phyloP scores from a whole-genome alignment of 2,888 invertebrate species.

The Epinotia brunnichana region DNA sequence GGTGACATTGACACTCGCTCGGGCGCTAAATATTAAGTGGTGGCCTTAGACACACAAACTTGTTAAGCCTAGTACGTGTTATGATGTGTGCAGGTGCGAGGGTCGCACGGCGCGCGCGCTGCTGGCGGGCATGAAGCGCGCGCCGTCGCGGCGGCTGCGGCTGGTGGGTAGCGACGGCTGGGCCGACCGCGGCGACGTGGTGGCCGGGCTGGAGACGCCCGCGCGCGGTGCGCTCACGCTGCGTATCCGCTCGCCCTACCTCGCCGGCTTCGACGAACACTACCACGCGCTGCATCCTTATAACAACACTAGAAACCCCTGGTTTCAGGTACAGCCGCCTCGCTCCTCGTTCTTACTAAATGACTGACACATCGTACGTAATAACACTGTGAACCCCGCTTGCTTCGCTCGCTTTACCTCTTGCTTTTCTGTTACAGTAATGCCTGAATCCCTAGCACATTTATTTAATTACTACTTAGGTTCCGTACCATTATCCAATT shows the following conservation, averaged over 20 bases:
- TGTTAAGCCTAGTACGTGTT: too few species aligned
- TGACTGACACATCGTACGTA: too few species aligned
- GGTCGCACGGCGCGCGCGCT: conserved; percentile 87
- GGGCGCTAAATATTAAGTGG: too few species aligned
- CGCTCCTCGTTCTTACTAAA: neutral
- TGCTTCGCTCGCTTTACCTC: too few species aligned
- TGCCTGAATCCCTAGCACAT: too few species aligned
- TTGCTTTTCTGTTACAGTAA: too few species aligned
- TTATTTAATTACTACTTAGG: too few species aligned
- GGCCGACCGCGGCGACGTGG: conserved; percentile 90
- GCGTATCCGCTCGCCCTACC: conserved; percentile 89
- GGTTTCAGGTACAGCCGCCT: conserved; percentile 81
- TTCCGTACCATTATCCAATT: too few species aligned
- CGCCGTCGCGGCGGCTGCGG: conserved; percentile 80
- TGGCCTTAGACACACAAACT: too few species aligned
- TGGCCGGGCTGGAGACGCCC: conserved; percentile 85
- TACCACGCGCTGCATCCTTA: conserved; percentile 86
- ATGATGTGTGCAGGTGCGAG: conserved; percentile 89
- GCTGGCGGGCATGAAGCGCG: conserved; percentile 84
- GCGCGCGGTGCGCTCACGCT: conserved; percentile 89
- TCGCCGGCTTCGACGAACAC: conserved; percentile 85
- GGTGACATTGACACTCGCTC: too few species aligned
- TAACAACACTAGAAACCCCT: conserved; percentile 87
- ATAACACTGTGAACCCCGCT: too few species aligned
- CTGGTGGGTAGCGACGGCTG: conserved; percentile 88